phyloP scores from a whole-genome alignment of 2,888 invertebrate species.

The Sisyra nigra region DNA sequence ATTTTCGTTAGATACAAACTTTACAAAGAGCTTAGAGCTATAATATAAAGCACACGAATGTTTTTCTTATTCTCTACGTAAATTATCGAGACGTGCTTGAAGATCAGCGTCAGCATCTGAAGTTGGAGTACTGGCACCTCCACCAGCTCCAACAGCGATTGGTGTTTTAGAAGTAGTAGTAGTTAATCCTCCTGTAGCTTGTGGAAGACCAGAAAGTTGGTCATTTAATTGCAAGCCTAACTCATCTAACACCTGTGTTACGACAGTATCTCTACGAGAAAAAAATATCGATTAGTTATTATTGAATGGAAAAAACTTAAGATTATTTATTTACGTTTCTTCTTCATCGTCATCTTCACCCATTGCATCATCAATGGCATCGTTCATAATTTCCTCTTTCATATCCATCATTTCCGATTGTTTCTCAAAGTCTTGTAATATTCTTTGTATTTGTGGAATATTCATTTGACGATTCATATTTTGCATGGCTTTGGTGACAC shows the following conservation, averaged over 20 bases:
- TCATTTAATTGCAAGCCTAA: constrained; percentile 90
- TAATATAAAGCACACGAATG: no score
- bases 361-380: constrained; percentile 99
- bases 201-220: constrained; percentile 77
- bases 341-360: constrained; percentile 97
- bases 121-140: constrained; percentile 31
- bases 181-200: constrained; percentile 39
- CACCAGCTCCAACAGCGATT: constrained; percentile 31
- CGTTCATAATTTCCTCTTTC: constrained; percentile 99
- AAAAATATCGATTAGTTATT: constrained; percentile 5
- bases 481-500: constrained; percentile 95
- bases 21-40: no score
- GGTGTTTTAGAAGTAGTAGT: constrained; percentile 43
- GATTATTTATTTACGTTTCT: constrained; percentile 50
- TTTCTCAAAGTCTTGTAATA: constrained; percentile 94
- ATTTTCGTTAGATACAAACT: no score
- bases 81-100: constrained; percentile 89
- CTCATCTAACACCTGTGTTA: constrained; percentile 93
- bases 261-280: constrained; percentile 69
- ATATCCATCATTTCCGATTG: constrained; percentile 99
- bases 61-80: constrained; percentile 63
- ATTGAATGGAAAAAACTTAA: neutral
- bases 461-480: constrained; percentile 96
- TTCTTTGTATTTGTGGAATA: constrained; percentile 96
- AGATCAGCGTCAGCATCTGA: constrained; percentile 93